Evolutionary conservation across 2,113 vertebrate genomes (phyloP).

Genomic region (Pygoscelis antarcticus): DNA sequence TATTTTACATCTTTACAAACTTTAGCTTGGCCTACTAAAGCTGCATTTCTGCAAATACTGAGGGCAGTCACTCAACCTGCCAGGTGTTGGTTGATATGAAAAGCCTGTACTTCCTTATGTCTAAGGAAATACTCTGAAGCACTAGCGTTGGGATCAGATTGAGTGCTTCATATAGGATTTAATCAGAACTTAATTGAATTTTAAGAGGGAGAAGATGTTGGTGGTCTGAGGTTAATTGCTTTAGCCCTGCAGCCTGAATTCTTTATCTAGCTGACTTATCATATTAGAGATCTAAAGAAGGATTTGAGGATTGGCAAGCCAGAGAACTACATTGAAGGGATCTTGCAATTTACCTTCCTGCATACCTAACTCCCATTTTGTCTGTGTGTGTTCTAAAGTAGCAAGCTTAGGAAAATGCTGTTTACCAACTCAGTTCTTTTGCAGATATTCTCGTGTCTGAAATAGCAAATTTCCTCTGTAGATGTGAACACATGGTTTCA

Average conservation of each 20-base stretch:
- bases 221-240: conserved; percentile 32
- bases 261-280: not conserved
- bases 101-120: not conserved
- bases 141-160: not conserved
- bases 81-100: not conserved
- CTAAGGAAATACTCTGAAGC: not conserved
- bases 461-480: not conserved
- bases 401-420: not conserved
- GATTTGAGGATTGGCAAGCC: not conserved
- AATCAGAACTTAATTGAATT: conserved; percentile 14
- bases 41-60: not conserved
- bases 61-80: not conserved
- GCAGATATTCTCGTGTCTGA: not conserved
- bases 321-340: not conserved
- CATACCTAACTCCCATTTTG: not conserved
- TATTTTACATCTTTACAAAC: not conserved
- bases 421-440: not conserved
- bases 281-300: not conserved
- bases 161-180: conserved; percentile 7
- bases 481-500: not conserved
- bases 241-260: conserved; percentile 7
- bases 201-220: not conserved
- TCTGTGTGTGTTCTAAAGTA: not conserved
- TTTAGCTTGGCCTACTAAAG: not conserved
- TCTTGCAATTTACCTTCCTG: not conserved